Base-by-base conservation (phyloP, 2,888 invertebrate species). In the Endomychus coccineus region DNA sequence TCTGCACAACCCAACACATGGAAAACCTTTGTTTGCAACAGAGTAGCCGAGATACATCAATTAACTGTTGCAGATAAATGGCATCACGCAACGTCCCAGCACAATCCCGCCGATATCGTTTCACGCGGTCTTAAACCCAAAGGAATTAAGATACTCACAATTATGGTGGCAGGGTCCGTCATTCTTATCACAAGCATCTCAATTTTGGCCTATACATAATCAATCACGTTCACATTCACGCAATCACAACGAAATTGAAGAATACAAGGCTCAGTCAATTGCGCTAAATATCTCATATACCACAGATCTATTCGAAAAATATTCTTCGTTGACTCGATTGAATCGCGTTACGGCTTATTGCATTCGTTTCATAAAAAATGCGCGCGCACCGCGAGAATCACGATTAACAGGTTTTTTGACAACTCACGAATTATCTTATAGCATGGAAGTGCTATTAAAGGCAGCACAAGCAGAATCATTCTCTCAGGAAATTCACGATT, bases 11-110 rank as follows among this genome's bases (percentile, higher is more conserved):
- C 27, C 11, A n/a, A 25, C 6, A 7, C 9, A 6, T 25, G 27
- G 27, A 7, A 25, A 25, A 25, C 27, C 6, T 25, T 25, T 25
- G 27, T 25, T n/a, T 25, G 27, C 11, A 25, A 25, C 6, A 7
- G 27, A n/a, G 27, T 25, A n/a, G 7, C 27, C 7, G 6, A 25
- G 10, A 25, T 25, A 9, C 27, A 25, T 9, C 27, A 11, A n/a
- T n/a, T 7, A 6, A n/a, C 27, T 25, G 7, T 11, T 9, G 11
- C 11, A 9, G n/a, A 19, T n/a, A 25, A 25, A 6, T 25, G 27
- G 27, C 11, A 11, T 25, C 27, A 25, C 27, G 11, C 10, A n/a
- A n/a, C 11, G 10, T 25, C 27, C 6, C 5, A 11, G 6, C 11
- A 25, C 11, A 25, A 25, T 11, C 27, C 27, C 6, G 27, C 27